Evolutionary conservation across 2,113 vertebrate genomes (phyloP), one percentile per base, ranked within the genome.

Genomic region (Girardinichthys multiradiatus): DNA sequence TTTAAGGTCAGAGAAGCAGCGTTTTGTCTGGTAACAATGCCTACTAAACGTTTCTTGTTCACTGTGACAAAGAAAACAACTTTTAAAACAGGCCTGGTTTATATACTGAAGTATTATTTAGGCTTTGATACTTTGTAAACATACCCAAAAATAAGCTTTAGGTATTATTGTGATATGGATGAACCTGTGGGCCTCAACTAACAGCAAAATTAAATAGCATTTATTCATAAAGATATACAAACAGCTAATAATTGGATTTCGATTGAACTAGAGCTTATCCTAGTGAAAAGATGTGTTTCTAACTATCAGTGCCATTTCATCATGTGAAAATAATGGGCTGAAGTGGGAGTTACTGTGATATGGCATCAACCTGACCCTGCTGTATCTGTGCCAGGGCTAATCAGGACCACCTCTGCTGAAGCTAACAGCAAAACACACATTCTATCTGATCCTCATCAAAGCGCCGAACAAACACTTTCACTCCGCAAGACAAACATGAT

Each of bases 391-490:
- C 61, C 73, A 77, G 77, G 68, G 39, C 72, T 82, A 78, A 80
- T 91, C 82, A 83, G 77, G 51, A 75, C 77, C 73, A 83, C 70
- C 61, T 76, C 65, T 10, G 39, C 82, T 74, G 45, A 78, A 58
- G 67, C 64, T 59, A 66, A 80, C 67, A 74, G 62, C 28, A 78
- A 80, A 81, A 82, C 75, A 73, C 71, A 70, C 58, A 31, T 69
- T 77, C 64, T 64, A 26, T 77, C 78, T 79, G 81, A 83, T 81
- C 62, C 60, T 70, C 60, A 88, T 77, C 76, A 74, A 73, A 85
- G 74, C 65, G 68, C 27, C 61, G 26, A 81, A 59, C 63, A 78
- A 68, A 85, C 65, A 76, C 64, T 74, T 83, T 75, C 63, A 58
- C 58, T 77, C 42, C 21, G 24, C 66, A 79, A 74, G 73, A 82